Percentiles rank a stretch among this genome's conserved stretches.
phyloP scores from a whole-genome alignment of 2,113 vertebrate species.

The Boleophthalmus pectinirostris region DNA sequence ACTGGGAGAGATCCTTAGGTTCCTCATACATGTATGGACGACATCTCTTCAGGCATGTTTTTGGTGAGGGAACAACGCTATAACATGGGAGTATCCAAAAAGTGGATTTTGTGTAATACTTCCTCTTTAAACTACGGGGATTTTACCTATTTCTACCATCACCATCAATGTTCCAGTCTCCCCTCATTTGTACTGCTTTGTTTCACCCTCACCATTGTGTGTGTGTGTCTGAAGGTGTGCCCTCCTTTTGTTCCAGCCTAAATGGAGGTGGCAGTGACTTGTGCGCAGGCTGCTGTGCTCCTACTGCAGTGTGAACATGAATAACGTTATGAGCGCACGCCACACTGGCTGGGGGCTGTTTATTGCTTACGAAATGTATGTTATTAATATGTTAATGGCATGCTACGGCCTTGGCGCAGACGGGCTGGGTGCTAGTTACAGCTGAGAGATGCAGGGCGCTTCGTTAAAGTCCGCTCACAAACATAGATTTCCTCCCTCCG shows the following conservation, averaged over 20 bases:
- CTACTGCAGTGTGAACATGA: neutral
- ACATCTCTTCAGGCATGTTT: too few species aligned
- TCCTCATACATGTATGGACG: too few species aligned
- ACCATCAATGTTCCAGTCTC: too few species aligned
- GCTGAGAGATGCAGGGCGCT: conserved; percentile 2
- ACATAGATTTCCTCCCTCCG: conserved; percentile 14
- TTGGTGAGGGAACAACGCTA: too few species aligned
- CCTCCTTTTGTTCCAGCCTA: conserved; percentile 16
- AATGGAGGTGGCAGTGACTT: conserved; percentile 32
- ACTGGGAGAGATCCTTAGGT: too few species aligned
- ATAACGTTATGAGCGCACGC: conserved; percentile 1
- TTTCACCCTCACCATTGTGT: neutral
- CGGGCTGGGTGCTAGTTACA: conserved; percentile 10
- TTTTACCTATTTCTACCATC: too few species aligned
- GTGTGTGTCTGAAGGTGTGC: neutral
- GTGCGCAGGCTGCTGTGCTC: conserved; percentile 7
- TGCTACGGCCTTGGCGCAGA: conserved; percentile 9
- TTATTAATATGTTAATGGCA: conserved; percentile 19
- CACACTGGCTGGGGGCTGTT: conserved; percentile 4
- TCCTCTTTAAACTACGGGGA: too few species aligned
- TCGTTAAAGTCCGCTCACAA: conserved; percentile 21
- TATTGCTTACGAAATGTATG: conserved; percentile 8
- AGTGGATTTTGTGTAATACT: too few species aligned
- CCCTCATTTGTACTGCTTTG: neutral
- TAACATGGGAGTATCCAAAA: too few species aligned